Conservation (phyloP, 2,797 vertebrate species). For the Graptemys geographica region DNA sequence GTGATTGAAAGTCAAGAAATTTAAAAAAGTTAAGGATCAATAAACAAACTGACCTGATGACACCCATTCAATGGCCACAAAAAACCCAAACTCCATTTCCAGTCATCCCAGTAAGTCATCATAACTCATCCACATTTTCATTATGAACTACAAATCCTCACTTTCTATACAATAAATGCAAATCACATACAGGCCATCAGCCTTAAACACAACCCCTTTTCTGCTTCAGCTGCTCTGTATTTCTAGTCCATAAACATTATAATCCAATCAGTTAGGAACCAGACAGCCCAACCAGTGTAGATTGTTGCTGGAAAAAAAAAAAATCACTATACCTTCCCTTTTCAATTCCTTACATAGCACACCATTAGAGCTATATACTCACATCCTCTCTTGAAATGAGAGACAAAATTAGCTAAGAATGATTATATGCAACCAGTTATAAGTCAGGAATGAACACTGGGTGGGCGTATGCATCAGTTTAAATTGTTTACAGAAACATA, state of each 20-base stretch:
- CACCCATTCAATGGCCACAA: background rate
- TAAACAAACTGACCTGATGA: background rate
- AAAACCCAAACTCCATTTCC: background rate
- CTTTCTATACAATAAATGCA: background rate
- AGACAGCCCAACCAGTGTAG: background rate
- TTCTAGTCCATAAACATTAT: background rate
- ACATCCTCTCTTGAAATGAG: background rate
- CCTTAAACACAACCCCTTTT: rapidly evolving
- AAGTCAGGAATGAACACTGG: rapidly evolving
- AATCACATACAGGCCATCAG: background rate
- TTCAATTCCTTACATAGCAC: background rate
- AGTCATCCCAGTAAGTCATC: background rate
- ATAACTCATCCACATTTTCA: background rate
- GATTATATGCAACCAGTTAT: background rate
- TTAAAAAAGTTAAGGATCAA: background rate
- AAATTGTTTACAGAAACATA: background rate
- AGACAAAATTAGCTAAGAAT: background rate
- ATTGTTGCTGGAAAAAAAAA: background rate
- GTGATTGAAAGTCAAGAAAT: background rate
- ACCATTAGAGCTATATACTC: background rate
- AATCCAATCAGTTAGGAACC: background rate
- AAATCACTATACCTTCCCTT: background rate
- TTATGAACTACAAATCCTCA: rapidly evolving
- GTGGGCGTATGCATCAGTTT: background rate
- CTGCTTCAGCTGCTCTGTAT: background rate